Percentiles rank a stretch among this genome's conserved stretches.
phyloP scores from a whole-genome alignment of 2,888 invertebrate species.

The Muschampia plurimacula region DNA sequence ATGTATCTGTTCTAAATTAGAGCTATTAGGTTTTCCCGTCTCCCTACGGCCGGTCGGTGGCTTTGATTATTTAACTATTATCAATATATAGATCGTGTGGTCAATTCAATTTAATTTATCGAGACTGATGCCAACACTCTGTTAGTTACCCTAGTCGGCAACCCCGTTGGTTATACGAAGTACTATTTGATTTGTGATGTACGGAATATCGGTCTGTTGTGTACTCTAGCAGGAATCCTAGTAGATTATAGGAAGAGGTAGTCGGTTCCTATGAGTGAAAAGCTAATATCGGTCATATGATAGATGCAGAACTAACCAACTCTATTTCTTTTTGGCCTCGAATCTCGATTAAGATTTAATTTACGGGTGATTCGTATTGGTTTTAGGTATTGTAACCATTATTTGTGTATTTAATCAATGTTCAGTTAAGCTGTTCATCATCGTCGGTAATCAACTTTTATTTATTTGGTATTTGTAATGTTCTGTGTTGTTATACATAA shows the following conservation, averaged over 20 bases:
- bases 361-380: conserved; percentile 43
- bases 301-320: conserved; percentile 48
- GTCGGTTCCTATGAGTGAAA: conserved; percentile 9
- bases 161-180: conserved; percentile 8
- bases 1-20: conserved; percentile 60
- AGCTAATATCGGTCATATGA: conserved; percentile 28
- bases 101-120: conserved; percentile 77
- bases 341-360: conserved; percentile 61
- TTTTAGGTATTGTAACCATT: not conserved
- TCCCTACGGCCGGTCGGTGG: conserved; percentile 51
- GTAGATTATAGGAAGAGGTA: conserved; percentile 23
- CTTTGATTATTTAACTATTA: conserved; percentile 74
- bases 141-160: conserved; percentile 24
- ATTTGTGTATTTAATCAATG: conserved; percentile 1
- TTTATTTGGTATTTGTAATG: not conserved
- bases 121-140: conserved; percentile 40
- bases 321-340: conserved; percentile 61
- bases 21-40: conserved; percentile 55
- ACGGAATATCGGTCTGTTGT: conserved; percentile 47
- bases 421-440: not conserved
- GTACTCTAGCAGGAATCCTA: conserved; percentile 22
- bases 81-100: conserved; percentile 59
- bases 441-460: not conserved
- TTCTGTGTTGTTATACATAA: not conserved
- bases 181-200: conserved; percentile 22